Conservation (phyloP, 2,888 invertebrate genomes). For the Ephialtes manifestator region DNA sequence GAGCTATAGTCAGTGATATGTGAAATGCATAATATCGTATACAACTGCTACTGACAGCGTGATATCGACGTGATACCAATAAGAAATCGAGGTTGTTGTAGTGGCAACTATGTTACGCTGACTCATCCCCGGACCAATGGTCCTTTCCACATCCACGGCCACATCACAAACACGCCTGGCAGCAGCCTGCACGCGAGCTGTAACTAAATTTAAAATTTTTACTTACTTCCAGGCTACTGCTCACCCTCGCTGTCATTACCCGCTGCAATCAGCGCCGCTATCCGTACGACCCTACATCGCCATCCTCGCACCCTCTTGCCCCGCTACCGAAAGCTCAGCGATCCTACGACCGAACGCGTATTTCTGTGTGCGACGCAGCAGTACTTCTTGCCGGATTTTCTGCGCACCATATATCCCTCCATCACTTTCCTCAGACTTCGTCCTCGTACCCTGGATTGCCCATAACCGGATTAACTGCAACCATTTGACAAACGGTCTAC, state of each 20-base stretch:
- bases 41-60: slow-evolving; percentile 58
- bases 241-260: slow-evolving; percentile 86
- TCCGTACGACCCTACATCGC: slow-evolving; percentile 72
- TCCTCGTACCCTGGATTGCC: slow-evolving; percentile 73
- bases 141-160: slow-evolving; percentile 78
- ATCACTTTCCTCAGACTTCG: slow-evolving; percentile 46
- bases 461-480: slow-evolving; percentile 84
- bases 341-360: slow-evolving; percentile 67
- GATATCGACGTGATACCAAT: slow-evolving; percentile 52
- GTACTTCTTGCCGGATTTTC: slow-evolving; percentile 41
- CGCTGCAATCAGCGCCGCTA: slow-evolving; percentile 84
- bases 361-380: slow-evolving; percentile 25
- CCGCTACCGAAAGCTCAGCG: slow-evolving; percentile 62
- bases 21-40: slow-evolving; percentile 17
- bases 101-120: slow-evolving; percentile 73
- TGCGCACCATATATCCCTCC: slow-evolving; percentile 64
- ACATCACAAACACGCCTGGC: slow-evolving; percentile 78
- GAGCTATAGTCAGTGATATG: background rate
- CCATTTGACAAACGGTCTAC: slow-evolving; percentile 82
- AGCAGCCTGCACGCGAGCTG: slow-evolving; percentile 80
- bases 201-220: slow-evolving; percentile 86
- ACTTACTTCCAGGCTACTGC: slow-evolving; percentile 86
- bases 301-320: slow-evolving; percentile 64
- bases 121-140: slow-evolving; percentile 77
- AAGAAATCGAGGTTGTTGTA: slow-evolving; percentile 48